Base-by-base conservation (phyloP, 37 sponge, comb jelly and placozoan species). In the Hexactinellida sp. region DNA sequence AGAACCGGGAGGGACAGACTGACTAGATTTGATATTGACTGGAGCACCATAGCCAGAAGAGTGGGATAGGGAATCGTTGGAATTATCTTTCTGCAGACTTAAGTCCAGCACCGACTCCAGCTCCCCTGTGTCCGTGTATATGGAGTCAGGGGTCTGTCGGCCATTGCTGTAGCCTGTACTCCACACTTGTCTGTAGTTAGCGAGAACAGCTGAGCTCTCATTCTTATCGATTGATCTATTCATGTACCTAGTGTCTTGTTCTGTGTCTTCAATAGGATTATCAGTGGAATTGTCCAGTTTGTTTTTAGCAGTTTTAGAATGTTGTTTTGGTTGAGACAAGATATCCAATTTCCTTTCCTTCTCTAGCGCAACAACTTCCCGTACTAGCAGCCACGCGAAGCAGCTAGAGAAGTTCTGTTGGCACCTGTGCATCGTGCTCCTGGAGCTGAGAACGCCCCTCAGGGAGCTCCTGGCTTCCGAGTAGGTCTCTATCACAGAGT, bases 401-500 rank as follows among this genome's bases (percentile, higher is more conserved):
- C 76, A 63, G 19, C 13, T 63, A 25, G 76, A 23, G 13, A 63
- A 63, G 13, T 63, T 25, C 25, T 23, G 19, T 63, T n/a, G 1
- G 34, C 76, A 63, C 34, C 13, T 63, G 3, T 63, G 76, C 3
- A 10, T 63, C 13, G 76, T 63, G 13, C 5, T 3, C 5, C 3
- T n/a, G 5, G 76, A 63, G 30, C 84, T 21, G 84, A 52, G 19
- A 7, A 28, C 13, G 13, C 19, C 1, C 13, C 30, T 63, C n/a
- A 94, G 83, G 19, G 90, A 84, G 90, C 89, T 95, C 30, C 71
- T 52, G 24, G 94, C 93, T 89, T 93, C 94, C 35, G 96, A 96
- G 84, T 96, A 96, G 0, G 92, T 90, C 24, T 84, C 36, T n/a
- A 92, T 88, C 9, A 88, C 85, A 0, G 84, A 47, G 21, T 86